Conservation (phyloP, 2,888 invertebrate species). For the Chrysodeixis includens region DNA sequence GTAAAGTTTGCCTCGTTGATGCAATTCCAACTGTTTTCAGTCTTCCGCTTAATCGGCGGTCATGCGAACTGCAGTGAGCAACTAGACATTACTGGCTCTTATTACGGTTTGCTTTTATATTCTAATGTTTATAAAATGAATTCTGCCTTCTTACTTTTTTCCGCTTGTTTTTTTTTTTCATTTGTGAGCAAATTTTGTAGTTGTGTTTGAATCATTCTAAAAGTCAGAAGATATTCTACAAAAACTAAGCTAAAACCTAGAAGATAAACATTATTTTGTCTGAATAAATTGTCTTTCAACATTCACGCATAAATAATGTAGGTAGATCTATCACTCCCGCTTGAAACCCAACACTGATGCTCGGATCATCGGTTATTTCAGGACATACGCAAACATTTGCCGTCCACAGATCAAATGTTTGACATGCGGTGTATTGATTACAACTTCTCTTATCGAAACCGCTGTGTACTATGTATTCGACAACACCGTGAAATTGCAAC, state of each 20-base stretch:
- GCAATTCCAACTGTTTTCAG: background rate
- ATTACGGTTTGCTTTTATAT: background rate
- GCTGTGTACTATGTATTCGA: constrained; percentile 22
- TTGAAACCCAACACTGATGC: constrained; percentile 67
- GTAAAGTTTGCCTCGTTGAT: constrained; percentile 4
- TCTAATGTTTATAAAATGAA: background rate
- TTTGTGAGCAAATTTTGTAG: too few relatives aligned
- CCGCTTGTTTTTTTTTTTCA: background rate
- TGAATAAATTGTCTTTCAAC: too few relatives aligned
- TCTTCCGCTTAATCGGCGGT: constrained; percentile 4
- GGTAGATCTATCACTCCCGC: constrained; percentile 36
- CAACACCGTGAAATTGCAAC: too few relatives aligned
- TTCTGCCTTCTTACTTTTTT: background rate
- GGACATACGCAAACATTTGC: constrained; percentile 71
- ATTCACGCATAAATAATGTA: too few relatives aligned
- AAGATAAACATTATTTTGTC: too few relatives aligned
- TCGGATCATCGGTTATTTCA: constrained; percentile 73
- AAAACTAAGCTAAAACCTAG: too few relatives aligned
- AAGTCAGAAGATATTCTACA: too few relatives aligned
- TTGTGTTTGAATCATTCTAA: too few relatives aligned
- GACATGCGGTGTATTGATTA: constrained; percentile 50
- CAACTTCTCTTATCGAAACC: constrained; percentile 14
- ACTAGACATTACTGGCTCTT: background rate
- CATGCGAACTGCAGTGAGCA: background rate
- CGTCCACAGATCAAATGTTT: constrained; percentile 64